Evolutionary conservation across 2,888 invertebrate genomes (phyloP), one percentile per base, ranked within the genome.

Genomic region (Thecophora atra): DNA sequence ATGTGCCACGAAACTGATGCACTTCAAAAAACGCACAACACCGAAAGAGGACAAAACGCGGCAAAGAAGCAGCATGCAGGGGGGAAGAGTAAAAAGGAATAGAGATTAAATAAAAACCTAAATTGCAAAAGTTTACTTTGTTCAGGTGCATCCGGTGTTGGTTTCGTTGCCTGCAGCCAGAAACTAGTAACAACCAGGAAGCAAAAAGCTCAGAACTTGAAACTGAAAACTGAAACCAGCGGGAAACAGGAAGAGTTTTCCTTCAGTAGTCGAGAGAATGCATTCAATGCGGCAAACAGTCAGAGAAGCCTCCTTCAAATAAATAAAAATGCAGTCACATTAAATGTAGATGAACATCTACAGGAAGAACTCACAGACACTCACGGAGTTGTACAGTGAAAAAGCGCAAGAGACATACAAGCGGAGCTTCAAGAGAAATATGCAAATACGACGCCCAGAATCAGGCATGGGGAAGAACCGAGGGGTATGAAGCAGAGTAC

Each of bases 61-160:
- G 15, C 8, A 28, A 17, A 17, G 24, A 60, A 8, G 26, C 1
- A 4, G 30, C 2, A 7, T 7, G 6, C 15, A 24, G 4, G n/a
- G 56, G 56, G 1, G 24, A 56, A 24, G 56, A 24, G 13, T 19
- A 24, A 13, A 19, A 44, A 37, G 7, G 47, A 42, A 65, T 5
- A 28, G 26, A 28, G 52, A 21, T 28, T 26, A 42, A 47, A 47
- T n/a, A n/a, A 56, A 24, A 56, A 4, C 24, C 21, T 63, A 37
- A 63, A 42, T 63, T 19, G 19, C 63, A 37, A 30, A 63, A 63
- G 42, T 63, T 42, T 30, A 42, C 42, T 42, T 42, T 42, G 37
- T 42, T 37, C 37, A 63, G 42, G 15, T 37, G 63, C n/a, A 63
- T 63, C 63, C 42, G 42, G 21, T 44, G 42, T 19, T 17, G 44